phyloP scores from a whole-genome alignment of 2,113 vertebrate species.

The Ramphastos sulfuratus region DNA sequence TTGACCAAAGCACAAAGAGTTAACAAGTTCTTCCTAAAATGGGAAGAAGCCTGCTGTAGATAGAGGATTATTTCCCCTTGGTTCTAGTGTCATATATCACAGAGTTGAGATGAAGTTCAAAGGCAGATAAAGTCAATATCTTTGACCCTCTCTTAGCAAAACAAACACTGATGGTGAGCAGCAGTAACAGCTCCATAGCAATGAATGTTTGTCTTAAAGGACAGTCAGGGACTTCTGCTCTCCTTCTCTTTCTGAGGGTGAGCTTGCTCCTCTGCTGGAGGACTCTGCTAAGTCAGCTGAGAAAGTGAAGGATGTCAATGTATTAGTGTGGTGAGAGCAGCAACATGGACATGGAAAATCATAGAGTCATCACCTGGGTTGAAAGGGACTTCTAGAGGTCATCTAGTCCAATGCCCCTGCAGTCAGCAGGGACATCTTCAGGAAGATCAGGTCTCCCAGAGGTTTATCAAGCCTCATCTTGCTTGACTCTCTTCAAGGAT shows the following conservation, averaged over 20 bases:
- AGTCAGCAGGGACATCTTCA: too few species aligned
- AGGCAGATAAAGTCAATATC: constrained; percentile 20
- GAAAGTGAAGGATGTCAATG: neutral
- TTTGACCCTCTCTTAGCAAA: constrained; percentile 44
- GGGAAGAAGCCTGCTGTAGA: constrained; percentile 13
- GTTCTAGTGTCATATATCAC: neutral
- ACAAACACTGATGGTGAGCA: constrained; percentile 24
- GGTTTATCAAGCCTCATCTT: too few species aligned
- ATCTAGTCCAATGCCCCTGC: too few species aligned
- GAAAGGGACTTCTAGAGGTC: too few species aligned
- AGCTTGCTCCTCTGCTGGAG: neutral
- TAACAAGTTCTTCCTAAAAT: constrained; percentile 43
- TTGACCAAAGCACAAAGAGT: constrained; percentile 14
- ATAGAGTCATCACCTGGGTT: too few species aligned
- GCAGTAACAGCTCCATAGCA: constrained; percentile 25
- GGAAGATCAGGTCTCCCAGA: too few species aligned
- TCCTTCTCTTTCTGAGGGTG: neutral
- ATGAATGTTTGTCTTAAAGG: constrained; percentile 38
- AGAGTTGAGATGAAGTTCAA: constrained; percentile 63
- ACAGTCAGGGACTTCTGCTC: neutral
- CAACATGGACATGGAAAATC: neutral
- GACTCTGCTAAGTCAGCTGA: neutral
- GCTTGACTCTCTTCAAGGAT: too few species aligned
- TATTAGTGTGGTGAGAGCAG: neutral
- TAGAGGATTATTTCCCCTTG: neutral